phyloP scores from a whole-genome alignment of 2,797 vertebrate species.

The Emys orbicularis region DNA sequence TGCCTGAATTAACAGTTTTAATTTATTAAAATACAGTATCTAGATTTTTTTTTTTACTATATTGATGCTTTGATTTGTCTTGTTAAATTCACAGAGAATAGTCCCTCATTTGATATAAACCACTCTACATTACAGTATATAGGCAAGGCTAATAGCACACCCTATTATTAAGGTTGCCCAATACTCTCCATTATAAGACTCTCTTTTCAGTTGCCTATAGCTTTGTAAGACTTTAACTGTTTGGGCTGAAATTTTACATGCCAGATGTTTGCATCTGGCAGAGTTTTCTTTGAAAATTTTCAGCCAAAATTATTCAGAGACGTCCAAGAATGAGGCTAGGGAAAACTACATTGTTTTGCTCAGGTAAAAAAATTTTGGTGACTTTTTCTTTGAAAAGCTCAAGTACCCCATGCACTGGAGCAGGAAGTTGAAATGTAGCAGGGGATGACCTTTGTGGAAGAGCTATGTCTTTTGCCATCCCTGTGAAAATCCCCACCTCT shows the following conservation, averaged over 20 bases:
- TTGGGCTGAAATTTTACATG: not conserved
- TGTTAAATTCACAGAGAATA: not conserved
- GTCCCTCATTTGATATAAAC: not conserved
- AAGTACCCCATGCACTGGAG: not conserved
- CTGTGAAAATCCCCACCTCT: not conserved
- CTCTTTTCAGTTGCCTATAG: not conserved
- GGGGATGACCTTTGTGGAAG: not conserved
- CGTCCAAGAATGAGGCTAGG: not conserved
- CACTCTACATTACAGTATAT: accelerated
- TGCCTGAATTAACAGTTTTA: not conserved
- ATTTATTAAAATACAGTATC: not conserved
- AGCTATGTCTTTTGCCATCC: not conserved
- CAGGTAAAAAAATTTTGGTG: not conserved
- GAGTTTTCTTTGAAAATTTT: not conserved
- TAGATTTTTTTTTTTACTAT: not conserved
- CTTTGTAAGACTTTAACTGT: not conserved
- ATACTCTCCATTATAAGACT: not conserved
- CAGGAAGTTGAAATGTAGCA: not conserved
- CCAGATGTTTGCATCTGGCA: not conserved
- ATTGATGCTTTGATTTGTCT: not conserved
- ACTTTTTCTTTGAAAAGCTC: not conserved
- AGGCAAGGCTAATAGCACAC: not conserved
- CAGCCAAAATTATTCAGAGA: not conserved
- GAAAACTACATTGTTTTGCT: not conserved
- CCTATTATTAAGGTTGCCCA: not conserved